Evolutionary conservation across 2,888 invertebrate species (phyloP), one percentile per base, ranked within the genome.

Genomic region (Caenorhabditis sp.): DNA sequence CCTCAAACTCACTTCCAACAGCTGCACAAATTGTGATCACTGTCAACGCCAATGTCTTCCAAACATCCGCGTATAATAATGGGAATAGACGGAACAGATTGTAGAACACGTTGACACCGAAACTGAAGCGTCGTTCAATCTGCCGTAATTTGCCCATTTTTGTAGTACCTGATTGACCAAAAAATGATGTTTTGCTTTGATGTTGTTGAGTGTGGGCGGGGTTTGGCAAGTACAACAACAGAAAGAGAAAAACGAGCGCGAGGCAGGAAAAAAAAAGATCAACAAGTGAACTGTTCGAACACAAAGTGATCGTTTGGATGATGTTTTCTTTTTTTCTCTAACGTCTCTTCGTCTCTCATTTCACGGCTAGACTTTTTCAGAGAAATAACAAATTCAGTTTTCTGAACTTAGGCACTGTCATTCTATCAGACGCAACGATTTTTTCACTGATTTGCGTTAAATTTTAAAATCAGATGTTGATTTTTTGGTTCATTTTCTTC

Each of bases 71-170:
- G 59, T 76, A 80, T 31, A 80, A 53, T 26, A 79, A 62, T 12
- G 78, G 77, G n/a, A 76, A 66, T 12, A 80, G 66, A 14, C 69
- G 69, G 37, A 74, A 69, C 26, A 74, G 50, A 51, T 74, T 74
- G 66, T 66, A 66, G 63, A 76, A 66, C 53, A 76, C 69, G 2
- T 66, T 67, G 19, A 69, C 26, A 17, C 76, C 76, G n/a, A 76
- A 76, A 17, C 63, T 51, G 58, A 71, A 76, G 50, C 66, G 68
- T 61, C 69, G 62, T 58, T 76, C 76, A 53, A 68, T 66, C 55
- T 61, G 62, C 57, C 67, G 66, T 19, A 70, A 68, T 27, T 66
- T 68, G 43, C 68, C 71, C 76, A 76, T 76, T 73, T 62, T 66
- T 63, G 62, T 65, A 64, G 19, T 6, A 3, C 14, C 1, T 17